phyloP scores from a whole-genome alignment of 2,113 vertebrate species.

The Progne subis region DNA sequence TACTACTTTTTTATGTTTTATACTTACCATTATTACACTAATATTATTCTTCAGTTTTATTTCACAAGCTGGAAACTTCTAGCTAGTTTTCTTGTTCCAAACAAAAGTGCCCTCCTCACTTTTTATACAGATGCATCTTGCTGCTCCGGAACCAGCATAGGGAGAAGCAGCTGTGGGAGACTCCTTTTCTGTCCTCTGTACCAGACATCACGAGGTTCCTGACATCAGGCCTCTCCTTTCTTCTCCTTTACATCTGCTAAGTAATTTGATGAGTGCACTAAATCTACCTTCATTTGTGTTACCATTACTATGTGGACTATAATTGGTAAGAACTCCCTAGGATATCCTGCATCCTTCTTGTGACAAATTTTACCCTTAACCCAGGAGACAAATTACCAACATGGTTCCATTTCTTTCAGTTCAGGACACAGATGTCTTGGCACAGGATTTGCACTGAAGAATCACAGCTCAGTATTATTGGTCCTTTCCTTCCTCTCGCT shows the following conservation, averaged over 20 bases:
- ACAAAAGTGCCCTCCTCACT: background rate
- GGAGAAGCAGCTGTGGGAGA: background rate
- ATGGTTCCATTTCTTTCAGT: background rate
- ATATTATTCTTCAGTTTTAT: background rate
- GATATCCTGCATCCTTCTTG: conserved; percentile 41
- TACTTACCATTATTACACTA: background rate
- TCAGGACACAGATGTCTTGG: conserved; percentile 48
- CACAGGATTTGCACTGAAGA: background rate
- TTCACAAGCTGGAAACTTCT: background rate
- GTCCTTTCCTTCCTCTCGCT: conserved; percentile 41
- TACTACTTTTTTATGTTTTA: background rate
- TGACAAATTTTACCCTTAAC: conserved; percentile 13
- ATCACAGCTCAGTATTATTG: background rate
- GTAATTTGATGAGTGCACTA: background rate
- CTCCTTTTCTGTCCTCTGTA: background rate
- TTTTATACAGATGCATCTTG: accelerated
- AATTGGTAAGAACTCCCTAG: conserved; percentile 23
- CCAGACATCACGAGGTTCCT: background rate
- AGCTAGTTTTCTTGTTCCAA: background rate
- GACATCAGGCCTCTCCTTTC: background rate
- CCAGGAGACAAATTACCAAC: conserved; percentile 1
- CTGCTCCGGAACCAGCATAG: accelerated
- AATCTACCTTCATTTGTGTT: background rate
- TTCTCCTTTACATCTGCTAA: background rate
- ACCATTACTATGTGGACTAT: background rate